phyloP scores from a whole-genome alignment of 1,140 invertebrate species.

The Ceratitis capitata region DNA sequence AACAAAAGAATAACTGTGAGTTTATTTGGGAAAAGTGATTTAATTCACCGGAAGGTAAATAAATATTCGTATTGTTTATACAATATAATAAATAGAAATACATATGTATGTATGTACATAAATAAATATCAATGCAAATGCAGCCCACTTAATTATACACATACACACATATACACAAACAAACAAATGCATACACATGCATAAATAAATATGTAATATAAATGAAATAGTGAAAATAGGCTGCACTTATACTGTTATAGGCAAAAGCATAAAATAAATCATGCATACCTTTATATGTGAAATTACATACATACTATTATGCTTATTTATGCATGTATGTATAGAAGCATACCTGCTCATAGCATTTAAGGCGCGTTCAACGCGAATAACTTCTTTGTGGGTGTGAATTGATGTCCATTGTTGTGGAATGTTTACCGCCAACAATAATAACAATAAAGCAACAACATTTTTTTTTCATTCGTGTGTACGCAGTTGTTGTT shows the following conservation, averaged over 20 bases:
- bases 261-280: background rate
- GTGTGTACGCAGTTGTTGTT: too few relatives aligned
- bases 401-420: slow-evolving; percentile 25
- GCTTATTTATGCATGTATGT: background rate
- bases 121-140: background rate
- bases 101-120: background rate
- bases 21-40: background rate
- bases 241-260: background rate
- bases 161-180: too few relatives aligned
- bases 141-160: background rate
- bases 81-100: too few relatives aligned
- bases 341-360: background rate
- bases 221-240: background rate
- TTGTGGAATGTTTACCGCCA: slow-evolving; percentile 13
- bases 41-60: slow-evolving; percentile 32
- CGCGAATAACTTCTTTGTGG: slow-evolving; percentile 18
- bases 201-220: background rate
- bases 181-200: background rate
- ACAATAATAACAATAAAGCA: background rate
- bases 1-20: background rate
- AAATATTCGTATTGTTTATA: background rate
- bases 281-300: background rate
- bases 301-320: background rate
- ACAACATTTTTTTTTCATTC: too few relatives aligned
- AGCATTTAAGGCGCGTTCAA: background rate